Evolutionary conservation across 2,888 invertebrate species (phyloP).

Genomic region (Oxyteleia sp.): DNA sequence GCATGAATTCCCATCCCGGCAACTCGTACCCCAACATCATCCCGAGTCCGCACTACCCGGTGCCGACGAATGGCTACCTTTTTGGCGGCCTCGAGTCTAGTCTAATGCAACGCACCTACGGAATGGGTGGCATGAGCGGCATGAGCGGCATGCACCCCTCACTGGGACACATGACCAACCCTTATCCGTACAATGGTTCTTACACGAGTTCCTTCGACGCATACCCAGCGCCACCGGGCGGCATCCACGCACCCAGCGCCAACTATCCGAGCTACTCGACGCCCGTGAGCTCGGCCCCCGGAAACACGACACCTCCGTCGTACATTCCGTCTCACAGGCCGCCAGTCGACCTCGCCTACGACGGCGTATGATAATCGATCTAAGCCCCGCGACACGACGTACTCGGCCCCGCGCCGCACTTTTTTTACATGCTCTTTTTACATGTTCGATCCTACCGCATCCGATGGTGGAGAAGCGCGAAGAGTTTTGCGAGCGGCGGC

Average conservation of each 20-base stretch:
- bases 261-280: conserved; percentile 89
- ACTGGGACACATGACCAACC: conserved; percentile 79
- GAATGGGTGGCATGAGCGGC: conserved; percentile 84
- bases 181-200: conserved; percentile 85
- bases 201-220: conserved; percentile 86
- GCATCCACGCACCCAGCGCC: conserved; percentile 91
- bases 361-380: conserved; percentile 87
- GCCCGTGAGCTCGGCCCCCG: conserved; percentile 78
- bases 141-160: conserved; percentile 85
- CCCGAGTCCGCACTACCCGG: conserved; percentile 87
- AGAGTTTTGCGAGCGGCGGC: conserved; percentile 33
- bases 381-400: conserved; percentile 73
- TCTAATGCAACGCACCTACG: conserved; percentile 85
- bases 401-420: conserved; percentile 55
- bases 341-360: conserved; percentile 86
- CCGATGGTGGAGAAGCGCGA: conserved; percentile 46
- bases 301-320: conserved; percentile 83
- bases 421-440: conserved; percentile 86
- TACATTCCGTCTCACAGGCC: conserved; percentile 86
- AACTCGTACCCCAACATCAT: conserved; percentile 87
- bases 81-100: conserved; percentile 85
- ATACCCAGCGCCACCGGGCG: conserved; percentile 88
- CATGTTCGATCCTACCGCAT: conserved; percentile 74
- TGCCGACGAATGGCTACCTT: conserved; percentile 85
- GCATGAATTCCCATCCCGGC: conserved; percentile 81